Base-by-base conservation (phyloP, 2,888 invertebrate genomes). In the Netelia fuscicornis region DNA sequence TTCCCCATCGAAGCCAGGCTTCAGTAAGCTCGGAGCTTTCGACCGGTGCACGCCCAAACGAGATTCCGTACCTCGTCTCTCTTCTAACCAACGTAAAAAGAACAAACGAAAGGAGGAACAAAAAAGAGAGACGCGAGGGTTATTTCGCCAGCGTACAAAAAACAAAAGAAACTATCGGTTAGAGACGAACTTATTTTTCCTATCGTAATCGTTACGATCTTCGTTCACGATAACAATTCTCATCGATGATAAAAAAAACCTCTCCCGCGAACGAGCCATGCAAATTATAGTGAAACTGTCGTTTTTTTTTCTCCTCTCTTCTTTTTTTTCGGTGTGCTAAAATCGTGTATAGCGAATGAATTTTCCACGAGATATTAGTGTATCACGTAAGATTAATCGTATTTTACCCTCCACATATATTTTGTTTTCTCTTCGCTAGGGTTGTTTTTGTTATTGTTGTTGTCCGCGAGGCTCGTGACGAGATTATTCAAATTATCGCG, bases 21-120 rank as follows among this genome's bases (percentile, higher is more conserved):
- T 93, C 92, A 93, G 93, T 93, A 91, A 92, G 93, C 92, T 92
- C 90, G 88, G 90, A 92, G 92, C 93, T 93, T 92, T 91, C 89
- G 89, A 87, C 87, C 91, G 91, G 91, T 90, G 83, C 89, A 88
- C 87, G 88, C 79, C 76, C 84, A 62, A 74, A 54, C 20, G 13
- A 37, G 52, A 54, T 23, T 56, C 74, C 5, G n/a, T 58, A 30
- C 62, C 48, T 54, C 54, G 2, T 30, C 25, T 42, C 71, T 3
- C 3, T 6, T 37, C 6, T 67, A 17, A 20, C 9, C n/a, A 74
- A n/a, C n/a, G 54, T 10, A 76, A 37, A 75, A 68, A 64, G 62
- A 81, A 60, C 67, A 1, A 48, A 42, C 13, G n/a, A 64, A 10
- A 37, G 37, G 37, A 37, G 6, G 37, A 8, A 6, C 5, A 37